Evolutionary conservation across 2,797 vertebrate species (phyloP).

Genomic region (Enteromius viviparus): DNA sequence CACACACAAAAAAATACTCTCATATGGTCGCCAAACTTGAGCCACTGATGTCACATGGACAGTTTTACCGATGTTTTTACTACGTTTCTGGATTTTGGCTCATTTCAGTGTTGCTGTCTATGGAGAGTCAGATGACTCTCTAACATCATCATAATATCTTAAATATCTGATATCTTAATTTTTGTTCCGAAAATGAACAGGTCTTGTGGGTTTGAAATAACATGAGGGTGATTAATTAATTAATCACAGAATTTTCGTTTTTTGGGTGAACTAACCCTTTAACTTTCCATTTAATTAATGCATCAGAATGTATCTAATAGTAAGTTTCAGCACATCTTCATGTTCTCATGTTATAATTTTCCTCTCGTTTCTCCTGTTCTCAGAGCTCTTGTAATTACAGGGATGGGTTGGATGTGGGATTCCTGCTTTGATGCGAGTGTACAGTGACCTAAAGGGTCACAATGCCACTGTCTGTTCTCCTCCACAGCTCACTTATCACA

Average conservation of each 20-base stretch:
- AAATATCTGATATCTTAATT: too few species aligned
- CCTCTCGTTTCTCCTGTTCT: slow-evolving; percentile 30
- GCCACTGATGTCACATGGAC: too few species aligned
- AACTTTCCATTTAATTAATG: background rate
- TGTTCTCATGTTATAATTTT: slow-evolving; percentile 24
- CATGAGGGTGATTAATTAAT: background rate
- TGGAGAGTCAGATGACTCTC: too few species aligned
- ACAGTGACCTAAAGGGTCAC: slow-evolving; percentile 56
- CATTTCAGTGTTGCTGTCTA: too few species aligned
- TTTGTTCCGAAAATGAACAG: too few species aligned
- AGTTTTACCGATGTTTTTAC: too few species aligned
- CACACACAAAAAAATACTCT: too few species aligned
- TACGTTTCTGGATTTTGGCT: too few species aligned
- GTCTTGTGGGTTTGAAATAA: background rate
- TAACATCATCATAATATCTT: too few species aligned
- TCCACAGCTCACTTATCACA: slow-evolving; percentile 73
- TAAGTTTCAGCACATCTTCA: background rate
- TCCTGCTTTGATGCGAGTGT: slow-evolving; percentile 60
- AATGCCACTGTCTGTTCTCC: slow-evolving; percentile 70
- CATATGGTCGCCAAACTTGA: too few species aligned
- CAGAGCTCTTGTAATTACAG: slow-evolving; percentile 51
- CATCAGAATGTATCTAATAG: background rate
- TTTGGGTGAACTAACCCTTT: background rate
- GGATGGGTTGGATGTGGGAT: slow-evolving; percentile 36
- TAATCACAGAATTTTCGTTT: too few species aligned